phyloP scores from a whole-genome alignment of 2,113 vertebrate species.

The Stercorarius parasiticus region DNA sequence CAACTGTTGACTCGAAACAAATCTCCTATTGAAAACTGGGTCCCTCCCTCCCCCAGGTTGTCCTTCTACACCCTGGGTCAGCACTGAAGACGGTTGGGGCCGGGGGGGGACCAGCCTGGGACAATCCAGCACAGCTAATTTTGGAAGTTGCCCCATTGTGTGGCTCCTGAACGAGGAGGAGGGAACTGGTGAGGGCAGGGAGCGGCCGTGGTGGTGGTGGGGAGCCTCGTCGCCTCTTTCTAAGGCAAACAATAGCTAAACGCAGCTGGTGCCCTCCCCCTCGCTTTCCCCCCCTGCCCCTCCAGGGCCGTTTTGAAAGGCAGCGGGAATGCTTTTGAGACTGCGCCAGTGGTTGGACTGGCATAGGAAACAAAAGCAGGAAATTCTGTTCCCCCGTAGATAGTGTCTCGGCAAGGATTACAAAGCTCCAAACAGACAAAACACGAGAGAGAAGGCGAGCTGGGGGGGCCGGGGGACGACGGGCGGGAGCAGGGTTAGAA shows the following conservation, averaged over 20 bases:
- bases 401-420: constrained; percentile 84
- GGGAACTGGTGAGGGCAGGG: constrained; percentile 52
- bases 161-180: constrained; percentile 45
- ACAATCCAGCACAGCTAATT: constrained; percentile 74
- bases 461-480: constrained; percentile 55
- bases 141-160: constrained; percentile 80
- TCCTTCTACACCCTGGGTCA: not conserved
- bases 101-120: constrained; percentile 18
- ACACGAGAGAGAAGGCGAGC: constrained; percentile 76
- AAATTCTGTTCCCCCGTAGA: constrained; percentile 84
- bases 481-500: constrained; percentile 75
- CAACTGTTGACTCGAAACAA: constrained; percentile 59
- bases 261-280: constrained; percentile 77
- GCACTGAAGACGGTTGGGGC: not conserved
- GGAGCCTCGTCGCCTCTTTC: constrained; percentile 53
- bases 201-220: constrained; percentile 27
- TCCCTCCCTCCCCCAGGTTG: constrained; percentile 5
- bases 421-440: constrained; percentile 83
- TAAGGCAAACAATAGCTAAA: constrained; percentile 79
- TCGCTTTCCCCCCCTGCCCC: constrained; percentile 51
- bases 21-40: constrained; percentile 42
- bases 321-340: constrained; percentile 84
- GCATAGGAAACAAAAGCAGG: constrained; percentile 85
- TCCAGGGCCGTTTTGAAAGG: constrained; percentile 77
- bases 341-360: constrained; percentile 78